phyloP scores from a whole-genome alignment of 2,888 invertebrate species.

The Sabatieria punctata region DNA sequence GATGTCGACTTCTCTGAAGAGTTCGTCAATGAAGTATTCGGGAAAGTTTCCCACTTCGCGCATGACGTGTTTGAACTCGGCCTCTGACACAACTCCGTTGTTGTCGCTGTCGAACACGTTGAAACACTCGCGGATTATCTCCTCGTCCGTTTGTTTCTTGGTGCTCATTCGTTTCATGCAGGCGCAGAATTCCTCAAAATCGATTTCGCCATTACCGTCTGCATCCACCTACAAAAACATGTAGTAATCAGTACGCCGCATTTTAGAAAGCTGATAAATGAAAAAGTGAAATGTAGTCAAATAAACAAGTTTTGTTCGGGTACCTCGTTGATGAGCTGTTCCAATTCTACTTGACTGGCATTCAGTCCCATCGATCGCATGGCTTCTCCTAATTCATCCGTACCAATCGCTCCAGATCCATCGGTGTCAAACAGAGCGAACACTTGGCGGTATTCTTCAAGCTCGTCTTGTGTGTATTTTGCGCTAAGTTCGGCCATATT shows the following conservation, averaged over 20 bases:
- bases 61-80: constrained; percentile 22
- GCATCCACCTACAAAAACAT: constrained; percentile 21
- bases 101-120: constrained; percentile 16
- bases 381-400: constrained; percentile 28
- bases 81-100: constrained; percentile 25
- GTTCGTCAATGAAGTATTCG: constrained; percentile 26
- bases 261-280: too few species aligned
- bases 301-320: too few species aligned
- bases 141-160: constrained; percentile 24
- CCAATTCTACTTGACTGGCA: constrained; percentile 24
- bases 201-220: constrained; percentile 30
- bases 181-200: constrained; percentile 30
- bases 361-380: constrained; percentile 28
- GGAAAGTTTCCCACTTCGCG: constrained; percentile 26
- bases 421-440: constrained; percentile 31
- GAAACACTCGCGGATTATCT: constrained; percentile 26
- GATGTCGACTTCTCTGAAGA: constrained; percentile 28
- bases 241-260: not conserved
- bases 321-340: constrained; percentile 27
- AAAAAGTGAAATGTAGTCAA: too few species aligned
- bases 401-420: constrained; percentile 29
- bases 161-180: constrained; percentile 29
- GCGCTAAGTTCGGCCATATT: too few species aligned
- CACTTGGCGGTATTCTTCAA: constrained; percentile 25
- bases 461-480: constrained; percentile 19